Base-by-base conservation (phyloP, 30 jellyfish, hydroid and myxozoan genomes). In the Sanderia malayensis region DNA sequence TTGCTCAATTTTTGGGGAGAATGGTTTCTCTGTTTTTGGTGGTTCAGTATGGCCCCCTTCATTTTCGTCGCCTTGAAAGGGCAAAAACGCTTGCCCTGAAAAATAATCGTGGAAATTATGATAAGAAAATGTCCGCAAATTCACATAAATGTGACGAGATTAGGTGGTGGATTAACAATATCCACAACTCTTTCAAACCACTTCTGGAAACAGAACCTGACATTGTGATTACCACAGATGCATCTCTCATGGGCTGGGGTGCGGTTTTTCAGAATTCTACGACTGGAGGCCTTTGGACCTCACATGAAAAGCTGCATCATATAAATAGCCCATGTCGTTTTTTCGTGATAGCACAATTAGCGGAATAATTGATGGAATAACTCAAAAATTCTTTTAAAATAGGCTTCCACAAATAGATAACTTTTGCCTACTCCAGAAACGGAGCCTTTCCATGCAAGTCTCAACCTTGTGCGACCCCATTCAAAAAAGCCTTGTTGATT, bases 221-320 rank as follows among this genome's bases (percentile, higher is more conserved):
- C 4, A 26, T 23, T 4, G 59, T 23, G 29, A 62, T 62, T 26
- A 62, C 18, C 26, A 62, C 74, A 8, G 55, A 62, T 32, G 74
- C 74, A 32, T 62, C 74, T 53, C 46, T 62, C 44, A 19, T 2
- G 30, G 74, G 74, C 32, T 62, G 74, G 74, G 74, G 74, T 17
- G 74, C 74, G 15, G 26, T 13, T 62, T 62, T 18, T 62, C 24
- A 62, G 18, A 27, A 62, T 22, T 13, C 30, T 15, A 9, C 74
- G 10, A 25, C 27, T 1, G 55, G 55, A 22, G 74, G 74, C 1
- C 11, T 25, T 9, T 62, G 74, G 74, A 1, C 74, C 4, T 32
- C 22, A 4, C 10, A n/a, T 6, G 74, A 31, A 31, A 15, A 31
- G 30, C 52, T 9, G 10, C 44, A 62, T 9, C 31, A 45, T 17